Conservation (phyloP, 2,797 vertebrate genomes). For the Parotocinclus haroldoi region DNA sequence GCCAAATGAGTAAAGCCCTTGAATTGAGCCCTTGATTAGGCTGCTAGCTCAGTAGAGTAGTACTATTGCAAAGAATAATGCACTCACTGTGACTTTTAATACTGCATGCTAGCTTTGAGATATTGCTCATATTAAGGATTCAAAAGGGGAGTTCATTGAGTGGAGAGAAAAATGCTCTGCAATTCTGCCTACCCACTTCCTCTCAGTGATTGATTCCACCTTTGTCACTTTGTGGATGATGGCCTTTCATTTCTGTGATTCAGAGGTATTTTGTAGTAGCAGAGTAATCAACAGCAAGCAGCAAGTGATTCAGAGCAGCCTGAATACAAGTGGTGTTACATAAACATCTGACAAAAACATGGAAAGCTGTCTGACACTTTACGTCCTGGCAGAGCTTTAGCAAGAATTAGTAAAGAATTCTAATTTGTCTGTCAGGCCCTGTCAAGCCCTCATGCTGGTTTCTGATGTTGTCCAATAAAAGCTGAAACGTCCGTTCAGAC, state of each 20-base stretch:
- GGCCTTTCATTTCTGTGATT: conserved; percentile 6
- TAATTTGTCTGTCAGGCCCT: no score
- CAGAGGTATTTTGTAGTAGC: background rate
- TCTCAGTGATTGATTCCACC: background rate
- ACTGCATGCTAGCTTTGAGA: background rate
- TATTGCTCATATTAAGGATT: conserved; percentile 5
- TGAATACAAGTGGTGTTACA: background rate
- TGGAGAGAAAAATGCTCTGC: no score
- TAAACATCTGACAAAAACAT: background rate
- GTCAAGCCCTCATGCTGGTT: no score
- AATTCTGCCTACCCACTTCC: background rate
- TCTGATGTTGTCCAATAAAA: no score
- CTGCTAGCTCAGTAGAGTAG: no score
- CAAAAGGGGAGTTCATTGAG: background rate
- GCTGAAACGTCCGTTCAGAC: no score
- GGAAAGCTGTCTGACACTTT: background rate
- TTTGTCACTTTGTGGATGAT: background rate
- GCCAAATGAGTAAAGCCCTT: background rate
- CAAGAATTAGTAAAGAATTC: background rate
- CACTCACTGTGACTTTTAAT: background rate
- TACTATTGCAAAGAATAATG: background rate
- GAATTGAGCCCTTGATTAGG: background rate
- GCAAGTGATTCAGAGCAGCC: background rate
- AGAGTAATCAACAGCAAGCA: background rate
- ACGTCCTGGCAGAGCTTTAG: background rate